Evolutionary conservation across 2,888 invertebrate genomes (phyloP).

Genomic region (Phyllotreta striolata): DNA sequence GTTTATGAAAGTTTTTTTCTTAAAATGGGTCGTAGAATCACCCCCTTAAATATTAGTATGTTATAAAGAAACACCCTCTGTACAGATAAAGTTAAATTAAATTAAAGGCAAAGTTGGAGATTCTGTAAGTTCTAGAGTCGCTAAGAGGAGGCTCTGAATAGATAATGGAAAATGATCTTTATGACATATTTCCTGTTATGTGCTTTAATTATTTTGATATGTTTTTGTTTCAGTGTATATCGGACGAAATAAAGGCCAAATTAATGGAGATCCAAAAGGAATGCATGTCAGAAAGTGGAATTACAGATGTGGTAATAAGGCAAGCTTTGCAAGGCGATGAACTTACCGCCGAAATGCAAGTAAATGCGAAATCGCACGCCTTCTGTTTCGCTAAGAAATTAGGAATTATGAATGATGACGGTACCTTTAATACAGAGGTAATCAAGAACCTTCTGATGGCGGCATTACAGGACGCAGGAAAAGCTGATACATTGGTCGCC

Average conservation of each 20-base stretch:
- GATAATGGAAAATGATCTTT: no score
- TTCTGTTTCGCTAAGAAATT: constrained; percentile 15
- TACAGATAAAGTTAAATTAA: no score
- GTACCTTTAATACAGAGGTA: background rate
- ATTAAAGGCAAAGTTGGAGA: no score
- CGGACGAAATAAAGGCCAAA: constrained; percentile 2
- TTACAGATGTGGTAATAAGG: background rate
- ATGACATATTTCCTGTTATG: no score
- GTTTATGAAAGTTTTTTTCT: no score
- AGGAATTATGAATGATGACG: constrained; percentile 5
- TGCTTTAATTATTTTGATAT: no score
- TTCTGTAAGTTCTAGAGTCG: no score
- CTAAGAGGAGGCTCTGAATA: no score
- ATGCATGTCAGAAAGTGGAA: constrained; percentile 5
- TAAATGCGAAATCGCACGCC: constrained; percentile 4
- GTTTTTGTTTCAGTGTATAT: constrained; percentile 6
- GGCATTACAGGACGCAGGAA: background rate
- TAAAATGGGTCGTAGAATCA: no score
- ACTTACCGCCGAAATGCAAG: background rate
- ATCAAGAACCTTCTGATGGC: background rate
- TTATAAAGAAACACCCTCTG: no score
- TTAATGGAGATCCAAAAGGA: constrained; percentile 1
- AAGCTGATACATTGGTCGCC: background rate
- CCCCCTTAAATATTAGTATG: no score
- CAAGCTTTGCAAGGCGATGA: constrained; percentile 4